Evolutionary conservation across 2,888 invertebrate species (phyloP).

Genomic region (Drosophila prostipennis): DNA sequence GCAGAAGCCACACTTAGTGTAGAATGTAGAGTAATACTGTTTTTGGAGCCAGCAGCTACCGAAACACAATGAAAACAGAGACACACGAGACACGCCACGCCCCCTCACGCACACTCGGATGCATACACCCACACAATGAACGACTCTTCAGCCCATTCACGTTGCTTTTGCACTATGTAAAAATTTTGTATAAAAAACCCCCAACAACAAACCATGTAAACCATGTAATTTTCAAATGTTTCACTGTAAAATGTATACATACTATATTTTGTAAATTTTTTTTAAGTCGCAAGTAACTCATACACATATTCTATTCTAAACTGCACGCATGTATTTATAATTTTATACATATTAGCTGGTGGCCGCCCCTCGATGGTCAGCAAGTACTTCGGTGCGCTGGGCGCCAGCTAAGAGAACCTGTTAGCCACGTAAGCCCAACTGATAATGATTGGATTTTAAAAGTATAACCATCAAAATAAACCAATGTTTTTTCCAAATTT

Average conservation of each 20-base stretch:
- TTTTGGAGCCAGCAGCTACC: constrained; percentile 55
- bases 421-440: constrained; percentile 65
- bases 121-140: constrained; percentile 42
- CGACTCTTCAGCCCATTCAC: constrained; percentile 68
- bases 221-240: constrained; percentile 65
- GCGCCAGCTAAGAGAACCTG: constrained; percentile 37
- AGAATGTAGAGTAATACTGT: constrained; percentile 66
- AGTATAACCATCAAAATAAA: constrained; percentile 34
- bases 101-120: constrained; percentile 25
- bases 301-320: constrained; percentile 34
- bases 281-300: constrained; percentile 62
- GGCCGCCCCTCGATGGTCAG: constrained; percentile 15
- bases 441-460: constrained; percentile 61
- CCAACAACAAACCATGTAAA: constrained; percentile 46
- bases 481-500: constrained; percentile 9
- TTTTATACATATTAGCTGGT: constrained; percentile 47
- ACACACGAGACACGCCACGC: constrained; percentile 25
- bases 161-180: constrained; percentile 78
- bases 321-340: constrained; percentile 68
- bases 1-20: constrained; percentile 60
- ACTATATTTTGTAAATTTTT: constrained; percentile 69
- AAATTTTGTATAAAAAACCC: constrained; percentile 65
- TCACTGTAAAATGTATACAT: constrained; percentile 70
- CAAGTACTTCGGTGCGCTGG: background rate
- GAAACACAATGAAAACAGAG: constrained; percentile 34